Conservation (phyloP, 2,797 vertebrate species). For the Prionace glauca region DNA sequence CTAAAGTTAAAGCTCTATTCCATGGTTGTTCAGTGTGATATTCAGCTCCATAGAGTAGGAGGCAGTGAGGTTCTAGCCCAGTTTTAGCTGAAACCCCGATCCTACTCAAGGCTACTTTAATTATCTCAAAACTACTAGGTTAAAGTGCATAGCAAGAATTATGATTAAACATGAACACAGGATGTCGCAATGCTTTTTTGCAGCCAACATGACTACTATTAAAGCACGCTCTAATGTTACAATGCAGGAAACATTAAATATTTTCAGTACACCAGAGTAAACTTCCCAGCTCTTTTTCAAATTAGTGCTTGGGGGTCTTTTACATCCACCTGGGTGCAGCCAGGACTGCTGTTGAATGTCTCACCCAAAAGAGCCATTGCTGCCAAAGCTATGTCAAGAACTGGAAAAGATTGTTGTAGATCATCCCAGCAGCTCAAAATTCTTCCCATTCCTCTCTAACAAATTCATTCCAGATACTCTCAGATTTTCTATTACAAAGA, state of each 20-base stretch:
- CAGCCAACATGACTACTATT: background rate
- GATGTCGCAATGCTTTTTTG: background rate
- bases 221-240: background rate
- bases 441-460: background rate
- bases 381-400: background rate
- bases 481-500: background rate
- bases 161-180: background rate
- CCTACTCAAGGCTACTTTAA: background rate
- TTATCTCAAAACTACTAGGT: background rate
- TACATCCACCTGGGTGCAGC: background rate
- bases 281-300: background rate
- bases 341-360: background rate
- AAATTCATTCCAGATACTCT: background rate
- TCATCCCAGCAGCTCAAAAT: background rate
- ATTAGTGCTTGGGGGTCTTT: background rate
- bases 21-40: background rate
- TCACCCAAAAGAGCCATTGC: too few relatives aligned
- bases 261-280: background rate
- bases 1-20: background rate
- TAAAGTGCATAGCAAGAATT: background rate
- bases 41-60: background rate
- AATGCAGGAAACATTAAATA: background rate
- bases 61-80: background rate
- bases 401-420: background rate
- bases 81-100: background rate